These are phyloP conservation scores for Cnemophilus loriae DNA, from an alignment of 2,113 vertebrate genomes.

Conservation along the genomic window DNA sequence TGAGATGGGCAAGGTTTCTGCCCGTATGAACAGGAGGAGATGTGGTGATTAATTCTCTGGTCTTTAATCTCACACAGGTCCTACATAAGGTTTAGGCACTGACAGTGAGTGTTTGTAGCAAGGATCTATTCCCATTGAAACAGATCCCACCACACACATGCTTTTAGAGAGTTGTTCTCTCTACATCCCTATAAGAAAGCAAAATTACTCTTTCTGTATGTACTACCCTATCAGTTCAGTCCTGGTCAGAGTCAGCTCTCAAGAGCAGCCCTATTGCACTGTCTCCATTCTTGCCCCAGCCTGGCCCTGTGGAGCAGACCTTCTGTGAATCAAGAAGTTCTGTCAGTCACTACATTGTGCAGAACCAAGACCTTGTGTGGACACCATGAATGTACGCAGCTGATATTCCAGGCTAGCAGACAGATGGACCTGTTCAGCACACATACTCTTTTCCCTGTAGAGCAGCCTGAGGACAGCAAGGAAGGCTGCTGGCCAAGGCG, in stretches of 20 bases:
- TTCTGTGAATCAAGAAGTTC: not conserved
- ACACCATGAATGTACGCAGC: not conserved
- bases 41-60: not conserved
- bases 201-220: not conserved
- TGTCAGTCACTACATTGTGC: not conserved
- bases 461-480: not conserved
- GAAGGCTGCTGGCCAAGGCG: not conserved
- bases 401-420: not conserved
- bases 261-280: not conserved
- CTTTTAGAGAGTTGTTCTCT: not conserved
- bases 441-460: not conserved
- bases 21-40: conserved; percentile 17
- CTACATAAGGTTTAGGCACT: not conserved
- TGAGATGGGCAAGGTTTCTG: conserved; percentile 19
- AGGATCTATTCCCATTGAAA: not conserved
- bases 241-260: not conserved
- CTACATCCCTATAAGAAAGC: not conserved
- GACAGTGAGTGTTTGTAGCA: not conserved
- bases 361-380: not conserved
- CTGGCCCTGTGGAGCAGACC: not conserved
- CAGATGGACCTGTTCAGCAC: not conserved
- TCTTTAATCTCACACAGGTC: not conserved
- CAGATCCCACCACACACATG: not conserved
- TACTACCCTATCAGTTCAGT: not conserved
- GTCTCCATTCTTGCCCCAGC: not conserved